Base-by-base conservation (phyloP, 2,113 vertebrate genomes). In the Talpa occidentalis region DNA sequence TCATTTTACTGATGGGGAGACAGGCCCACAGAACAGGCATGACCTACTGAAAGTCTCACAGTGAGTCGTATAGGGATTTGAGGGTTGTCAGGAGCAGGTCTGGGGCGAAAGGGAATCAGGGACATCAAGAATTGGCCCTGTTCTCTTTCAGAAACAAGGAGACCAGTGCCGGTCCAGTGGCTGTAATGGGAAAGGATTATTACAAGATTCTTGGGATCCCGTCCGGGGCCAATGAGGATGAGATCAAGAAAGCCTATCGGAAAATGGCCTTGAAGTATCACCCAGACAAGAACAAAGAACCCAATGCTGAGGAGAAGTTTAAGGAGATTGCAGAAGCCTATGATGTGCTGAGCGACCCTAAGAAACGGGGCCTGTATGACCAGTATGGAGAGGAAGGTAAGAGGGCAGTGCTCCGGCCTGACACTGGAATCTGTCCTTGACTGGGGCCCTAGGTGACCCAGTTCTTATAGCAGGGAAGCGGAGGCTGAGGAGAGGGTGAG, bases 381-480 rank as follows among this genome's bases (percentile, higher is more conserved):
- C 99, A 99, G 95, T 99, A 99, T 1, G 99, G 99, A 88, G 99
- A 99, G 96, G 99, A 99, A 99, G 99, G 99, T 99, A 98, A 99
- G 98, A 70, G 82, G n/a, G 21, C 1, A 1, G 28, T 47, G n/a
- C 2, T 73, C 79, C 3, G 54, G 47, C 14, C 60, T 47, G 42
- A 60, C 49, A 21, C 19, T 32, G 49, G 62, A 56, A 12, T 19
- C 52, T 89, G 66, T 35, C 78, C 84, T 81, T 82, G n/a, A 44
- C 37, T 67, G 84, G 88, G 90, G 82, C 79, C 93, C 62, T 32
- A 49, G 42, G 72, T 35, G 35, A 74, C 52, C 66, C 49, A 28
- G 42, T 80, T 83, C 64, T 94, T 40, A 28, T 14, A 73, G 64
- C 28, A 72, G 52, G 15, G 76, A 87, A 64, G 56, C 56, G 35